A percentile compares a stretch with the other conserved stretches of the same genome.
These are phyloP conservation scores for Meteorus sp. DNA, from an alignment of 1,140 invertebrate species.

Conservation along the genomic window DNA sequence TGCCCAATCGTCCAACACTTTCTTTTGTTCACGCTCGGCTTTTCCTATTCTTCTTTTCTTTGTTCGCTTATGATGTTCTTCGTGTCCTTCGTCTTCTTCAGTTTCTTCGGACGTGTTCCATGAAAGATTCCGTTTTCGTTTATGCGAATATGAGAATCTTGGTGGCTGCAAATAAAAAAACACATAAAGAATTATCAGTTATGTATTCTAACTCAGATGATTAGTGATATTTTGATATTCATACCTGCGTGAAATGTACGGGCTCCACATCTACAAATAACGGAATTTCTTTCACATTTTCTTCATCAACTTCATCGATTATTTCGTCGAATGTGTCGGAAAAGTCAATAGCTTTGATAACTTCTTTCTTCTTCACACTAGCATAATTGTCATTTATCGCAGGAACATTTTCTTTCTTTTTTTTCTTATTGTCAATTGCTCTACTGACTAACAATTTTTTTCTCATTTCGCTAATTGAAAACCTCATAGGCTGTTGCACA, in stretches of 20 bases:
- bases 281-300: conserved; percentile 25
- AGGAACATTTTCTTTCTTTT: conserved; percentile 11
- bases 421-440: conserved; percentile 15
- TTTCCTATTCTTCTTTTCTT: conserved; percentile 36
- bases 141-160: conserved; percentile 43
- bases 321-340: conserved; percentile 48
- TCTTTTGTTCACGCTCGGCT: conserved; percentile 30
- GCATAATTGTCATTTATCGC: too few species aligned
- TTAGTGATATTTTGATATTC: neutral
- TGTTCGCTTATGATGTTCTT: neutral
- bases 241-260: conserved; percentile 42
- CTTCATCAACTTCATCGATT: conserved; percentile 21
- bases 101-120: conserved; percentile 26
- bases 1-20: conserved; percentile 41
- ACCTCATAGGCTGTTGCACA: neutral
- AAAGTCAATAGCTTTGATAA: conserved; percentile 27
- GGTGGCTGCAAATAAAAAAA: conserved; percentile 41
- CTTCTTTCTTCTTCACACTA: neutral
- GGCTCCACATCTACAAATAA: conserved; percentile 46
- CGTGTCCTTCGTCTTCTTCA: conserved; percentile 26
- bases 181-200: conserved; percentile 13
- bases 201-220: neutral
- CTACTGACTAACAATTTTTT: neutral
- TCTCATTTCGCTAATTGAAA: neutral
- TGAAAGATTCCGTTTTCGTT: conserved; percentile 35